Percentiles rank a stretch among this genome's conserved stretches.
Conservation (phyloP, 2,113 vertebrate species). For the Coptodon rendalli region DNA sequence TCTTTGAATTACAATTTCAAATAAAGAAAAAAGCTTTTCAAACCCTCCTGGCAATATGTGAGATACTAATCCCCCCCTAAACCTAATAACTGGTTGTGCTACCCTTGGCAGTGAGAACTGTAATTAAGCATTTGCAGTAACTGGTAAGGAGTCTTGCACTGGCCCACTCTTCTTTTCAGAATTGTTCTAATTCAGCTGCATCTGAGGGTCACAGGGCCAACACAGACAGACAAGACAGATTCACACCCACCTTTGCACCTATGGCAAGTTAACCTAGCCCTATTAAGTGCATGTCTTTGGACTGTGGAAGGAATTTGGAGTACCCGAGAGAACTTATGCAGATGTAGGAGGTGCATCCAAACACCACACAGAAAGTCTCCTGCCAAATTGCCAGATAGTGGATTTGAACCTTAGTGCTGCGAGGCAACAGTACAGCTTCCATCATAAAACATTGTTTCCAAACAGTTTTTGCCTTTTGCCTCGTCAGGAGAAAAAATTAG, state of each 20-base stretch:
- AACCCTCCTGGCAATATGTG: accelerated
- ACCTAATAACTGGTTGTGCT: neutral
- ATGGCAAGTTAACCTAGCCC: accelerated
- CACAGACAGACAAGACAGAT: neutral
- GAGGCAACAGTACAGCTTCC: neutral
- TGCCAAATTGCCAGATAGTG: accelerated
- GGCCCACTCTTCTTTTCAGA: neutral
- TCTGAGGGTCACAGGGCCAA: neutral
- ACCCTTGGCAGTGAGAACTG: neutral
- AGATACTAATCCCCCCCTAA: neutral
- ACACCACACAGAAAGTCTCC: neutral
- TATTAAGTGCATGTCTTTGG: neutral
- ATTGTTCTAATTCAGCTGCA: neutral
- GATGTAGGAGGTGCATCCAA: neutral
- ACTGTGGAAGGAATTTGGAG: accelerated
- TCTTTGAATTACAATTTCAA: neutral
- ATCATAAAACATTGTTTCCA: neutral
- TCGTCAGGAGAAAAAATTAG: accelerated
- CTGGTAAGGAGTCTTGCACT: neutral
- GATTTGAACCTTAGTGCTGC: neutral
- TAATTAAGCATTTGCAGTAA: neutral
- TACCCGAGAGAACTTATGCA: accelerated
- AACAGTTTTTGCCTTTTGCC: neutral
- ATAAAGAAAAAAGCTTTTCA: neutral
- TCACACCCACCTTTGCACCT: neutral